Evolutionary conservation across 2,797 vertebrate genomes (phyloP), one percentile per base, ranked within the genome.

Genomic region (Steatocranus sp.): DNA sequence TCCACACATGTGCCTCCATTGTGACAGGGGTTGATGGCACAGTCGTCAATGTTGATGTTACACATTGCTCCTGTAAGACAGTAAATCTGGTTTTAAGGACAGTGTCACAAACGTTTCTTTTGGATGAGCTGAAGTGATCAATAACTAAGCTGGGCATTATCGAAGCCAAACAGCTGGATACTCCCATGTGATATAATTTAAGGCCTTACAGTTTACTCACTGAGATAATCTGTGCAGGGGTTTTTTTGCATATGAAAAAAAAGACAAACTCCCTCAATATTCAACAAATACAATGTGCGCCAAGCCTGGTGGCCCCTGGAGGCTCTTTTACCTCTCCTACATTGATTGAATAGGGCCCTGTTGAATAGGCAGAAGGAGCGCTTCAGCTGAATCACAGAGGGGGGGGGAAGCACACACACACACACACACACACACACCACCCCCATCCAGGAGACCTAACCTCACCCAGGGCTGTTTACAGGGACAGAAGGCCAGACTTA

Each of bases 1-100:
- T 99, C 99, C 3, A 97, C 91, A 6, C 99, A 99, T 0, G 97
- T 99, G 76, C 98, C 99, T 0, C 98, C 98, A 0, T 99, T 98
- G 93, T 98, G 98, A 89, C 99, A 99, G 3, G 99, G 98, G 88
- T 95, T 96, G 86, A 96, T 96, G 30, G 96, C 96, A n/a, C 99
- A 99, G 61, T 99, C 99, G 0, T 99, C 97, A 0, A 98, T 98
- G 93, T 99, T 97, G 90, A 99, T 94, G 90, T 97, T 98, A 81
- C 99, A 99, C 98, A 98, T 98, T 43, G 94, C 93, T 27, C 99
- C 99, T 99, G 94, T 34, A 85, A 83, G 75, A 79, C 17, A 80
- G 36, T 20, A 6, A 61, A 8, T 25, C 5, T 3, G 3, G 25
- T 56, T 58, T 87, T 90, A n/a, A 89, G 41, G 5, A 78, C 5